Conservation (phyloP, 2,888 invertebrate species). For the Chelonus formosanus region DNA sequence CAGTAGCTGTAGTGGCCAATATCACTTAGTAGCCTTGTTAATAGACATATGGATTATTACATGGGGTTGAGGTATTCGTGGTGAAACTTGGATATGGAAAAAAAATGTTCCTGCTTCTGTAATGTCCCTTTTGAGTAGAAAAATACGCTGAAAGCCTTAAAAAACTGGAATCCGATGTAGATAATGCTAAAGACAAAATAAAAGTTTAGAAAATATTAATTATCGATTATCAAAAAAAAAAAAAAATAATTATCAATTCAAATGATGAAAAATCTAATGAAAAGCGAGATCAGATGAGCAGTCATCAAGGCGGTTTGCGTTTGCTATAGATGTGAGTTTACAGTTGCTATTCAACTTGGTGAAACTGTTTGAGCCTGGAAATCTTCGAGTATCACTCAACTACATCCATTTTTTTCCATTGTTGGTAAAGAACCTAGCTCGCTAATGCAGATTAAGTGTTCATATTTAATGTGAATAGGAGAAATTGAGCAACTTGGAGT, state of each 20-base stretch:
- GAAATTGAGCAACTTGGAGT: constrained; percentile 46
- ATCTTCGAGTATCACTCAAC: constrained; percentile 74
- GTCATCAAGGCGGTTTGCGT: constrained; percentile 64
- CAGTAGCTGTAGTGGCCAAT: constrained; percentile 90
- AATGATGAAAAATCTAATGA: constrained; percentile 36
- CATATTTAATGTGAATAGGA: too few relatives aligned
- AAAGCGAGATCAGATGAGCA: constrained; percentile 46
- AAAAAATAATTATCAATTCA: constrained; percentile 31
- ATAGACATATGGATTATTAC: constrained; percentile 82
- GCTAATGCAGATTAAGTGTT: constrained; percentile 65
- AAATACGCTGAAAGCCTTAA: constrained; percentile 48
- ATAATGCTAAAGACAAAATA: neutral
- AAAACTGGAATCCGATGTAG: constrained; percentile 33
- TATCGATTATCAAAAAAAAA: constrained; percentile 33
- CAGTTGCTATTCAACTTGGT: constrained; percentile 71
- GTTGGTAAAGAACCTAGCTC: constrained; percentile 63
- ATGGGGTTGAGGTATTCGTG: constrained; percentile 97
- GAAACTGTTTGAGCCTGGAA: constrained; percentile 82
- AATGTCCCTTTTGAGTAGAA: constrained; percentile 59
- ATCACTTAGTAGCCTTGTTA: constrained; percentile 86
- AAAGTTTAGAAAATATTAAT: neutral
- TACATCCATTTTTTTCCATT: constrained; percentile 62
- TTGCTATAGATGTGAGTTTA: constrained; percentile 81
- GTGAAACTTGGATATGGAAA: constrained; percentile 88
- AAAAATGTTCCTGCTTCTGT: constrained; percentile 54